A percentile compares a stretch with the other conserved stretches of the same genome.
phyloP scores from a whole-genome alignment of 2,797 vertebrate genomes.

The Labroides dimidiatus region DNA sequence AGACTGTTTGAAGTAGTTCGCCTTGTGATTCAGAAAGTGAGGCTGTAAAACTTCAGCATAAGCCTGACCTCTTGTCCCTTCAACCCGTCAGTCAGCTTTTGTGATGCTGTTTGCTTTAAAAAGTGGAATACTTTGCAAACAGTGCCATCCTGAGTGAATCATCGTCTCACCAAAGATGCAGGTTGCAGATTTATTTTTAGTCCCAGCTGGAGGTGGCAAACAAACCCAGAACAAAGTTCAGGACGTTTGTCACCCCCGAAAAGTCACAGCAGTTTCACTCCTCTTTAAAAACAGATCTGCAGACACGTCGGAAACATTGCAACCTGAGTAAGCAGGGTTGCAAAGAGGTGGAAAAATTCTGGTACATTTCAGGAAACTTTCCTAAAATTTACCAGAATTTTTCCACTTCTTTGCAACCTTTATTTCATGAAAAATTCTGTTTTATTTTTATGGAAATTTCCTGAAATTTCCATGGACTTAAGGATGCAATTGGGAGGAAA shows the following conservation, averaged over 20 bases:
- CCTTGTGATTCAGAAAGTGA: background rate
- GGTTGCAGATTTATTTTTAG: background rate
- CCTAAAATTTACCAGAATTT: too few relatives aligned
- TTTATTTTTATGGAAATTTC: too few relatives aligned
- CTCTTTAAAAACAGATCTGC: background rate
- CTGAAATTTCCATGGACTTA: too few relatives aligned
- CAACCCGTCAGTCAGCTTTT: background rate
- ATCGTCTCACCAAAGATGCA: background rate
- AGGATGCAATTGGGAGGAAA: too few relatives aligned
- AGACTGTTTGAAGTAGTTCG: background rate
- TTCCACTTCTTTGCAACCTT: too few relatives aligned
- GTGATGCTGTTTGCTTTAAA: background rate
- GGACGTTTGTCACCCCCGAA: background rate
- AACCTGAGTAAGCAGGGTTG: too few relatives aligned
- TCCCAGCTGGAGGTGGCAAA: background rate
- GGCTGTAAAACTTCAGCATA: background rate
- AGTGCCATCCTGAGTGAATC: background rate
- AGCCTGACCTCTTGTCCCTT: background rate
- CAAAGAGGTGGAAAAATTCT: too few relatives aligned
- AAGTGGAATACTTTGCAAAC: background rate
- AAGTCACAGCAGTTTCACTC: background rate
- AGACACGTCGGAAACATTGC: background rate
- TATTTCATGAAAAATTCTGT: too few relatives aligned
- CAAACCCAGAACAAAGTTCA: background rate
- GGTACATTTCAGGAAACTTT: too few relatives aligned